Conservation (phyloP, 35 echinoderm and acorn worm genomes). For the Acanthaster planci region DNA sequence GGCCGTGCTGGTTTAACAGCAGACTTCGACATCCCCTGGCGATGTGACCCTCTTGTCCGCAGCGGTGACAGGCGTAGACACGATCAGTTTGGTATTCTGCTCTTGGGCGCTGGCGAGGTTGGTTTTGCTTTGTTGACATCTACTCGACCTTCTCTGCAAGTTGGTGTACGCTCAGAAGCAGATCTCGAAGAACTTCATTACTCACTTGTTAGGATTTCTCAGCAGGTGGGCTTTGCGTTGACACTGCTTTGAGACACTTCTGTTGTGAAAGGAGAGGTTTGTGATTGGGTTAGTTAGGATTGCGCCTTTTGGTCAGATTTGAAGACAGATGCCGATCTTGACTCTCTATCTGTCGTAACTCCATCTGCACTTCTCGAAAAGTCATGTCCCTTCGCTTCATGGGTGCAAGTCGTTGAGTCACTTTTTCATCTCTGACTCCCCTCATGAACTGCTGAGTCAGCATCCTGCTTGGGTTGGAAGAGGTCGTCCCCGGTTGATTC, state of each 20-base stretch:
- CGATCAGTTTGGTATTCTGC: not conserved
- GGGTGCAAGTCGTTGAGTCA: conserved; percentile 3
- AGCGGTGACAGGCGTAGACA: not conserved
- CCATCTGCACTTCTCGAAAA: conserved; percentile 9
- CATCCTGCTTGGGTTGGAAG: not conserved
- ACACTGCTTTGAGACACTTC: not conserved
- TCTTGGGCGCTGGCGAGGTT: not conserved
- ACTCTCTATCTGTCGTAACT: conserved; percentile 1
- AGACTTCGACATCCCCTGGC: conserved; percentile 1
- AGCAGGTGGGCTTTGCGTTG: not conserved
- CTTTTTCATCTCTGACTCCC: not conserved
- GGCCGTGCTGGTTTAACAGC: conserved; percentile 24
- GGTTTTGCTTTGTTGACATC: not conserved
- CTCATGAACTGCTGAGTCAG: conserved; percentile 17
- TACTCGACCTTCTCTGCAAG: not conserved
- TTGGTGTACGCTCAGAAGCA: no score
- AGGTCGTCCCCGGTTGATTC: not conserved
- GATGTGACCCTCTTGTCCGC: conserved; percentile 20
- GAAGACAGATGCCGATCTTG: not conserved
- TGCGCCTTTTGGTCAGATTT: not conserved
- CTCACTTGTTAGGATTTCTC: not conserved
- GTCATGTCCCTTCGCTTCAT: conserved; percentile 19
- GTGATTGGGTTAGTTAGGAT: not conserved
- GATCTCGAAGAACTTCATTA: not conserved
- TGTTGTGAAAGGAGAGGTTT: conserved; percentile 16